Base-by-base conservation (phyloP, 2,888 invertebrate species). In the Rhyacophila evoluta region DNA sequence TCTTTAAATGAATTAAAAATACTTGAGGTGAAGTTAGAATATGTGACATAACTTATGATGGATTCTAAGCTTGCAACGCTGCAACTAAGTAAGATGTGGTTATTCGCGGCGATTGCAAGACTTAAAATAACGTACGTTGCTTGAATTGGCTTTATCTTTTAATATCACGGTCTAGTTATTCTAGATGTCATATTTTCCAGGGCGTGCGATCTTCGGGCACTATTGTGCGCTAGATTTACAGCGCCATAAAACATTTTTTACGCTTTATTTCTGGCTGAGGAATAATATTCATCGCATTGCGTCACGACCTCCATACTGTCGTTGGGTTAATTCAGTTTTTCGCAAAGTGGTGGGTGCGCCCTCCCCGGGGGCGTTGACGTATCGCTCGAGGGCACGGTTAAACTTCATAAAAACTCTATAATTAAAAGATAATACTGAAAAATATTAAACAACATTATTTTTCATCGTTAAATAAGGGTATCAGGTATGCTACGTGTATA, bases 141-240 rank as follows among this genome's bases (percentile, higher is more conserved):
- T 19, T 1, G 25, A 55, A 19, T 55, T 55, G 55, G 55, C 10
- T 55, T 55, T 55, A 55, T 55, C 55, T 55, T 55, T 19, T 55
- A 55, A 55, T 55, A 55, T 55, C 55, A 55, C 55, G 55, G 55
- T 55, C 55, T 55, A 55, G 15, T 55, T 55, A 55, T 25, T 25
- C 8, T 19, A n/a, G 19, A 55, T 19, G 55, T 55, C 55, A 55
- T 55, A 55, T 55, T 55, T 55, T 55, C 4, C 55, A 19, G 25
- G 55, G 55, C 10, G 55, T 8, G 55, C 10, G 55, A 55, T 55
- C 55, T 55, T 19, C 19, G 1, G 25, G 55, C 55, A 55, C 55
- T 55, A 55, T 55, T 55, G 55, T 55, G 55, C 12, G 19, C 55
- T 55, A 25, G 55, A 55, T 55, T 55, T 55, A 55, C 55, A 55